phyloP scores from a whole-genome alignment of 1,140 invertebrate genomes.

The Zaprionus capensis region DNA sequence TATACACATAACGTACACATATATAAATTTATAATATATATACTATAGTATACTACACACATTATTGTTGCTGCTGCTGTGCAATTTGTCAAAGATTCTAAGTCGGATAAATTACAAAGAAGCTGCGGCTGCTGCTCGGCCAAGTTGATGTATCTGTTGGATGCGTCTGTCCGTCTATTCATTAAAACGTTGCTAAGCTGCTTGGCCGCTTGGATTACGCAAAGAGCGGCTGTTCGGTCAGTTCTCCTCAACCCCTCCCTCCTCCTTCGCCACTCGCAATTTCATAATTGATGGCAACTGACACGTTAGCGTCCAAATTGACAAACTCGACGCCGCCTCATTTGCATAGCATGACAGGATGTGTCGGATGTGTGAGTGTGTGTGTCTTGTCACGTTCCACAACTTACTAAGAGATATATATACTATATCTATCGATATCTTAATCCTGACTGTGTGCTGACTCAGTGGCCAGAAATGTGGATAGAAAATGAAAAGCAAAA shows the following conservation, averaged over 20 bases:
- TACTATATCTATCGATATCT: not conserved
- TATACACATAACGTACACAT: not conserved
- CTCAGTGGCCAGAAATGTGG: constrained; percentile 19
- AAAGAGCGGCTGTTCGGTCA: constrained; percentile 29
- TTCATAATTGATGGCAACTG: constrained; percentile 67
- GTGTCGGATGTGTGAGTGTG: not conserved
- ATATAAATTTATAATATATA: constrained; percentile 6
- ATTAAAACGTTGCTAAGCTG: constrained; percentile 47
- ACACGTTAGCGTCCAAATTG: constrained; percentile 58
- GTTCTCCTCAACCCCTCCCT: not conserved
- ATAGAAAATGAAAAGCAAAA: constrained; percentile 32
- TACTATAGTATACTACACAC: not conserved
- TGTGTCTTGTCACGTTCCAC: not conserved
- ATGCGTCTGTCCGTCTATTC: constrained; percentile 38
- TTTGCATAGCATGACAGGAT: constrained; percentile 42
- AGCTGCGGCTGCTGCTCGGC: constrained; percentile 25
- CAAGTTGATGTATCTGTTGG: constrained; percentile 47
- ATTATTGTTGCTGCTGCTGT: constrained; percentile 45
- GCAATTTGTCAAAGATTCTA: constrained; percentile 61
- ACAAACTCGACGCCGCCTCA: constrained; percentile 46
- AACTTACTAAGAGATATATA: not conserved
- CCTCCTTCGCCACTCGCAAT: constrained; percentile 25
- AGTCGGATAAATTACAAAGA: constrained; percentile 54
- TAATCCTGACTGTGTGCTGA: constrained; percentile 26
- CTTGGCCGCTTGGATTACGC: constrained; percentile 46